Evolutionary conservation across 2,888 invertebrate species (phyloP), one percentile per base, ranked within the genome.

Genomic region (Nezara viridula): DNA sequence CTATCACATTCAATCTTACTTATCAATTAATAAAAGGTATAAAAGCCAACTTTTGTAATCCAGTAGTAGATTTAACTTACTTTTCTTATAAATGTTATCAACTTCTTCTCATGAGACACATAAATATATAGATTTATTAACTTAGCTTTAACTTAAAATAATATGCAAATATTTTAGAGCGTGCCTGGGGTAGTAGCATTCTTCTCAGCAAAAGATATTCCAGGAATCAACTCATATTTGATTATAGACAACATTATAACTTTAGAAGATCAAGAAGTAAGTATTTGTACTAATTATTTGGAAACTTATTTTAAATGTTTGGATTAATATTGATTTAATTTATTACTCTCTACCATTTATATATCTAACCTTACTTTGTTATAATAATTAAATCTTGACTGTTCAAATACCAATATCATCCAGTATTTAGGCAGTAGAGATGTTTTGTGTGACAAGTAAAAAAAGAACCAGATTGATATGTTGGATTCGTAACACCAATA

Each of bases 111-210:
- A 37, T 21, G 77, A 40, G 86, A 21, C 14, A 32, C 40, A 32
- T n/a, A 85, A 10, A 85, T 40, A 85, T 40, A 85, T 19, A 37
- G 0, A 86, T 14, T 24, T 32, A n/a, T n/a, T n/a, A n/a, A n/a
- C n/a, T n/a, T n/a, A n/a, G 14, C 0, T 86, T n/a, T 86, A 47
- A 21, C 32, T 50, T 27, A 24, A 47, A 47, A 86, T 60, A 47
- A 37, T 49, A 49, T 7, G n/a, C 85, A n/a, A 5, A 55, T 89
- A 92, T 93, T 93, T 49, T 92, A 96, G 95, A 93, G 93, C 90
- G 93, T 94, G 66, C 93, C 94, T 16, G 96, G 96, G 0, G 96
- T 96, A 0, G 91, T 95, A 50, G 95, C 95, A 0, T 96, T 95
- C 91, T 94, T 94, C 90, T 94, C 95, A 49, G 95, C 95, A 0